Base-by-base conservation (phyloP, 92 coral and sea anemone species). In the Porites divaricata region DNA sequence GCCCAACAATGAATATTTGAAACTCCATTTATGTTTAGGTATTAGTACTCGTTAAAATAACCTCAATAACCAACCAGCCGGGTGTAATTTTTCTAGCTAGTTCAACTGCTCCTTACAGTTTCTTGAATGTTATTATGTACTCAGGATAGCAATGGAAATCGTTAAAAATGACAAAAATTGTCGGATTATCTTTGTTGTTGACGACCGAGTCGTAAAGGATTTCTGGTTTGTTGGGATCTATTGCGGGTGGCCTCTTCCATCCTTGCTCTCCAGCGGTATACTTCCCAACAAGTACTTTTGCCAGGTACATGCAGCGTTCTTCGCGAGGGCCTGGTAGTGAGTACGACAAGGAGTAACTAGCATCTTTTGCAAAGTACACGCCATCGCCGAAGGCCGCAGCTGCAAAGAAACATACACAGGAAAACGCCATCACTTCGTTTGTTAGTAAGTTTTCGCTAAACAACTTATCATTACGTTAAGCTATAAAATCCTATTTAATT, bases 311-410 rank as follows among this genome's bases (percentile, higher is more conserved):
- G 72, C 75, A 83, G 59, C 89, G 75, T 14, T 87, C 84, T 11
- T 76, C 85, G 1, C 2, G 48, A 1, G 87, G 9, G 67, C 80
- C 86, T 14, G 88, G 78, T 20, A 24, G 8, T n/a, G 93, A 66
- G 86, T 65, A 94, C 20, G 26, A 0, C 35, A 66, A 0, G 6
- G 98, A 92, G 74, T 81, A 84, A 0, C 79, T 81, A 50, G 98
- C 92, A 57, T 91, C 81, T 70, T 85, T 84, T 58, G 98, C 98
- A 70, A 94, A 94, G 83, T 94, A 94, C 13, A 94, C 98, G 3
- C 98, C 98, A 13, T 89, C 86, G 19, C 98, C 98, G 69, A 17
- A 94, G 11, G 28, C 63, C 19, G 90, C 73, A 21, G 89, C 95
- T 26, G 28, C 28, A 26, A 26, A 26, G 28, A 26, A 26, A 26